Evolutionary conservation across 2,888 invertebrate species (phyloP), one percentile per base, ranked within the genome.

Genomic region (Drosophila tanythrix): DNA sequence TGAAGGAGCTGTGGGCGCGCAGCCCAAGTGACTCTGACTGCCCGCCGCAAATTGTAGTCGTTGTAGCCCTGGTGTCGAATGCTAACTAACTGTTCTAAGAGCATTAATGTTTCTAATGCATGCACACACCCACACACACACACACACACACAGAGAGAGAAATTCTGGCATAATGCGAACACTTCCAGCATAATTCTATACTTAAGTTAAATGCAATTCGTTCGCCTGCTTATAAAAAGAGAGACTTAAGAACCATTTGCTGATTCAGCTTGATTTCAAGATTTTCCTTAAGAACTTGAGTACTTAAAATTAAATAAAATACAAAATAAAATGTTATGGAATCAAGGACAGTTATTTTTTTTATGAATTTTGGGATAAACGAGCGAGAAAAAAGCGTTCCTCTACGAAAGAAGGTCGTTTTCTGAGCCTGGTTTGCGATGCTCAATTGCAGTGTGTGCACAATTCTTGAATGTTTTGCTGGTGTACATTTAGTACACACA

Each of bases 1-100:
- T 57, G 74, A 72, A 71, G 58, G 51, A 70, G 21, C 11, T 38
- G 36, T 11, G 29, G 66, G n/a, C 51, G n/a, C 51, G 52, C 57
- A 29, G 4, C 3, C 55, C 67, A 63, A 82, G 69, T 70, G 71
- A 70, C 74, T 72, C 71, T 72, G 68, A 71, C 78, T 68, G 69
- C 33, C 70, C 70, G 73, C 73, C 82, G 57, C 89, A 83, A 81
- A 58, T 71, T 69, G 48, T 58, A 60, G 76, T 52, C 65, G 56
- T 59, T 70, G 53, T 8, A 8, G 48, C 15, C 58, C 43, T 61
- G 43, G 38, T 59, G 33, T 40, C 25, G 35, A 59, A 40, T 78
- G 63, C 43, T 55, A 8, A 46, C 27, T 50, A n/a, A 55, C 27
- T 50, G 11, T 10, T 50, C 18, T 50, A 18, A 27, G 27, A 18